phyloP scores from a whole-genome alignment of 2,888 invertebrate species.

The Nephrocerus scutellatus region DNA sequence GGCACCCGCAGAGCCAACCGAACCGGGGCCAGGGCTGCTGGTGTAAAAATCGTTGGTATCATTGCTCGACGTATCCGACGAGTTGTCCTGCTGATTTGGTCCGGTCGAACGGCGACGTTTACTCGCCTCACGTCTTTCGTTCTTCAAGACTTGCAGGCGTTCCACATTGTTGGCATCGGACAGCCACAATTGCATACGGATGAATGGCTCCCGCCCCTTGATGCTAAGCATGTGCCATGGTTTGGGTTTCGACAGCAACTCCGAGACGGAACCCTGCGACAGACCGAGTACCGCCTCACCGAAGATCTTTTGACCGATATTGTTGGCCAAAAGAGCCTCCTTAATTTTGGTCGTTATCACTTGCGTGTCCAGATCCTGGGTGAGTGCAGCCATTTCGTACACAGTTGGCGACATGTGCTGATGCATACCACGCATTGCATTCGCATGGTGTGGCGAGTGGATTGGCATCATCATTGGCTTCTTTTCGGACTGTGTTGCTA shows the following conservation, averaged over 20 bases:
- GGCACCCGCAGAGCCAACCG: conserved; percentile 54
- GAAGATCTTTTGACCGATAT: conserved; percentile 97
- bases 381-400: conserved; percentile 94
- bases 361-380: conserved; percentile 93
- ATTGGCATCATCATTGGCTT: conserved; percentile 55
- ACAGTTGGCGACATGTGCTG: conserved; percentile 91
- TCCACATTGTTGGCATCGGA: conserved; percentile 94
- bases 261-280: conserved; percentile 95
- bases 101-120: conserved; percentile 80
- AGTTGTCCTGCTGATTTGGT: conserved; percentile 75
- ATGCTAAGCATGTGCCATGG: conserved; percentile 99
- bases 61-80: conserved; percentile 80
- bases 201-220: conserved; percentile 94
- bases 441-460: conserved; percentile 59
- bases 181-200: conserved; percentile 94
- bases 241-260: conserved; percentile 93
- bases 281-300: conserved; percentile 95
- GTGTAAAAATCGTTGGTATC: conserved; percentile 85
- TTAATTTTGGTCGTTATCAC: conserved; percentile 95
- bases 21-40: conserved; percentile 68
- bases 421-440: conserved; percentile 66
- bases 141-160: conserved; percentile 81
- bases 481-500: conserved; percentile 42
- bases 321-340: conserved; percentile 91
- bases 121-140: conserved; percentile 84